Conservation (phyloP, 2,113 vertebrate species). For the Paralichthys olivaceus region DNA sequence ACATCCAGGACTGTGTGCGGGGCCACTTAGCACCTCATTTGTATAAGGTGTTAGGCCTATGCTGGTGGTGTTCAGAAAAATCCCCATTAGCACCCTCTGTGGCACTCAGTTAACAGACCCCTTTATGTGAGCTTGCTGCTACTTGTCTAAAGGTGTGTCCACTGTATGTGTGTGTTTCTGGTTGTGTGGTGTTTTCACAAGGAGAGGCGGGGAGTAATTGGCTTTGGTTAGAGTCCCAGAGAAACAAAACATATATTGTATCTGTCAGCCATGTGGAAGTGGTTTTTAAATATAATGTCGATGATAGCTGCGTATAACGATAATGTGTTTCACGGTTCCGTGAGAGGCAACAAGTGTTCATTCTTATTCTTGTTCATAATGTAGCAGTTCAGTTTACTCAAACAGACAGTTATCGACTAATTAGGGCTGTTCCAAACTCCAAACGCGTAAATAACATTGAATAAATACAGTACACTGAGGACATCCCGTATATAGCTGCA, state of each 20-base stretch:
- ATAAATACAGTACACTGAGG: constrained; percentile 10
- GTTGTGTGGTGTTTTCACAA: constrained; percentile 33
- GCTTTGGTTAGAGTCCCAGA: constrained; percentile 57
- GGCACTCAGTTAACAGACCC: constrained; percentile 54
- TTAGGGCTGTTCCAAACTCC: constrained; percentile 11
- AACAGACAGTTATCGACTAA: constrained; percentile 29
- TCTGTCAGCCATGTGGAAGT: constrained; percentile 59
- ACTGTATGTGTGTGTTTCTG: constrained; percentile 36
- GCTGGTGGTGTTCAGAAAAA: constrained; percentile 44
- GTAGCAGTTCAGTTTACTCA: constrained; percentile 22
- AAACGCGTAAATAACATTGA: constrained; percentile 33
- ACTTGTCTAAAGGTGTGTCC: constrained; percentile 66
- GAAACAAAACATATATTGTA: constrained; percentile 67
- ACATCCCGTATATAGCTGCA: constrained; percentile 25
- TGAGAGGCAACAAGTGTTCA: constrained; percentile 21
- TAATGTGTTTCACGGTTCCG: constrained; percentile 25
- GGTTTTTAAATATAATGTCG: constrained; percentile 44
- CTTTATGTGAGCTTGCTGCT: constrained; percentile 58
- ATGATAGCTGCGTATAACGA: constrained; percentile 19
- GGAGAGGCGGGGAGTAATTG: constrained; percentile 50
- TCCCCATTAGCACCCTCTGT: constrained; percentile 59
- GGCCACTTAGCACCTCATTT: constrained; percentile 55
- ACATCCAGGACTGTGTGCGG: constrained; percentile 34
- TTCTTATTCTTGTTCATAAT: constrained; percentile 11
- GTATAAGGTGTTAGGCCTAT: constrained; percentile 22